phyloP scores from a whole-genome alignment of 2,113 vertebrate species.

The Anser cygnoides region DNA sequence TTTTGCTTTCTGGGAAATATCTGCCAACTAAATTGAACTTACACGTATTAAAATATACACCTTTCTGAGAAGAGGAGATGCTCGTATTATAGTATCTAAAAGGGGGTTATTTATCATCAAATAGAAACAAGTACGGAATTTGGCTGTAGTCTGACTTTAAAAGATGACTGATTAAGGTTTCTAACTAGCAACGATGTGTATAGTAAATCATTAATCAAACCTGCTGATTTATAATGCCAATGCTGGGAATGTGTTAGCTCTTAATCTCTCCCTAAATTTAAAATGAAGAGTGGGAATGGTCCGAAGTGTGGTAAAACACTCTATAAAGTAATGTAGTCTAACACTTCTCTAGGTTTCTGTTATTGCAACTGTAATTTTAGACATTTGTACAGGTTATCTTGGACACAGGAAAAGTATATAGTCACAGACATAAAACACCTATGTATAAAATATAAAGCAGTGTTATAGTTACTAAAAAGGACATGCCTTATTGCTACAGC shows the following conservation, averaged over 20 bases:
- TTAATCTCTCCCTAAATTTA: constrained; percentile 35
- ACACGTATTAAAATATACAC: background rate
- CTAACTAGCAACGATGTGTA: background rate
- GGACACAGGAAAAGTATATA: constrained; percentile 74
- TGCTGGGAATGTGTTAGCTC: background rate
- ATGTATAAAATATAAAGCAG: constrained; percentile 74
- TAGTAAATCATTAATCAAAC: background rate
- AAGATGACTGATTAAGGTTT: background rate
- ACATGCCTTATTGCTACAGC: constrained; percentile 77
- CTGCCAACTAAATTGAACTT: background rate
- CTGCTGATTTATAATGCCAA: background rate
- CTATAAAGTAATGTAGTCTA: constrained; percentile 67
- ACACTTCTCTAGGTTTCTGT: constrained; percentile 71
- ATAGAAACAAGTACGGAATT: background rate
- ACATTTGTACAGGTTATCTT: constrained; percentile 75
- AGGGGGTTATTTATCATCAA: background rate
- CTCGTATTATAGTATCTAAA: background rate
- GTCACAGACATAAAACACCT: constrained; percentile 73
- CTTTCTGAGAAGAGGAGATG: background rate
- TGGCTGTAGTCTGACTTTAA: background rate
- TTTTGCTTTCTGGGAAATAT: background rate
- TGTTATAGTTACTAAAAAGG: constrained; percentile 81
- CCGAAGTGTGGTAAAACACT: constrained; percentile 37
- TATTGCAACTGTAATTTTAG: constrained; percentile 75
- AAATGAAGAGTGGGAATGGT: constrained; percentile 14